Evolutionary conservation across 2,797 vertebrate genomes (phyloP).

Genomic region (Sebastes glaucus): DNA sequence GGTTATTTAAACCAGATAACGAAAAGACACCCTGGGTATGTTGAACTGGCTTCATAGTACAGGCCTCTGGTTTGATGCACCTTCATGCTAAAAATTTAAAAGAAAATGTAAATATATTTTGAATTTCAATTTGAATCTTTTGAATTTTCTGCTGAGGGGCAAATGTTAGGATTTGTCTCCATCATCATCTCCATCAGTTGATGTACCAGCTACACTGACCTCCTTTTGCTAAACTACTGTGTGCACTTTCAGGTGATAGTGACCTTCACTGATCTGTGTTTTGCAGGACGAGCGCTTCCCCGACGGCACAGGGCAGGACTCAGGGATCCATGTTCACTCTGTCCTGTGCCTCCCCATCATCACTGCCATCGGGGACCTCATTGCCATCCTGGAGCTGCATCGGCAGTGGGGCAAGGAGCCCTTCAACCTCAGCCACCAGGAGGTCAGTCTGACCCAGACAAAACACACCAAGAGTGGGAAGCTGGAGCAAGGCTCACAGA

Average conservation of each 20-base stretch:
- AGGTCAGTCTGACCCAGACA: conserved; percentile 84
- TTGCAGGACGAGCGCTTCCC: conserved; percentile 95
- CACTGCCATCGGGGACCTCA: conserved; percentile 95
- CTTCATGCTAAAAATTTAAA: background rate
- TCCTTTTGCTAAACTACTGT: background rate
- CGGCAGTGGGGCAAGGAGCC: conserved; percentile 93
- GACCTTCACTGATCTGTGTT: conserved; percentile 6
- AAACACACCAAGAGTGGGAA: conserved; percentile 42
- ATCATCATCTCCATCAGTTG: background rate
- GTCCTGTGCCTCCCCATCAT: conserved; percentile 97
- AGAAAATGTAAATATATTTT: background rate
- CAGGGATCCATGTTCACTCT: conserved; percentile 94
- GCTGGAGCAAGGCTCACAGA: conserved; percentile 56
- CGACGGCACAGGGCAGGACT: conserved; percentile 94
- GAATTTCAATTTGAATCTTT: background rate
- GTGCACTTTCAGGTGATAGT: background rate
- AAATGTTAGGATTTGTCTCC: background rate
- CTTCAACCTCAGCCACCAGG: conserved; percentile 94
- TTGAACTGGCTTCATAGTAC: no score
- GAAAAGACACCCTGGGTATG: fast-evolving
- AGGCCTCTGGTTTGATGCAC: background rate
- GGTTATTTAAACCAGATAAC: no score
- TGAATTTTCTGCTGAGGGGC: background rate
- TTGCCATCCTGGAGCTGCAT: conserved; percentile 96
- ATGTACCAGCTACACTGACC: background rate